phyloP scores from a whole-genome alignment of 1,140 invertebrate species.

The Brachionus rotundiformis region DNA sequence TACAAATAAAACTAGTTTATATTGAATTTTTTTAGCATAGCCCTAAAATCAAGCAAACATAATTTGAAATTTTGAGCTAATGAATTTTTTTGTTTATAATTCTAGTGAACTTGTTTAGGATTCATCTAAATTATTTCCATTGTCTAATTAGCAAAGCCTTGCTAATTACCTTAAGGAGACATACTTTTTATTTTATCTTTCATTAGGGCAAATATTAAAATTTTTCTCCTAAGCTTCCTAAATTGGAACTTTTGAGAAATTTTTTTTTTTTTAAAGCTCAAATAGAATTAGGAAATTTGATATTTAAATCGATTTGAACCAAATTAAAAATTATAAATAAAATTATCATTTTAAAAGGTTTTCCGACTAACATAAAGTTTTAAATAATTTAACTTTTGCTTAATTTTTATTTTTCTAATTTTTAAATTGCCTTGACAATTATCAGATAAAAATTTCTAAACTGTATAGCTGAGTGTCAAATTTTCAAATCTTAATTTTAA shows the following conservation, averaged over 20 bases:
- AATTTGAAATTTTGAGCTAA: conserved; percentile 19
- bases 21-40: neutral
- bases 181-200: neutral
- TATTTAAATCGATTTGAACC: neutral
- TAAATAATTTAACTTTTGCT: too few species aligned
- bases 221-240: neutral
- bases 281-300: neutral
- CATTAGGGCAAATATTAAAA: neutral
- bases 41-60: neutral
- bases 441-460: too few species aligned
- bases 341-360: neutral
- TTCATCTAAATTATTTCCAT: neutral
- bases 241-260: neutral
- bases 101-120: neutral
- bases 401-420: too few species aligned
- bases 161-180: neutral
- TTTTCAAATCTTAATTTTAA: too few species aligned
- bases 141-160: neutral
- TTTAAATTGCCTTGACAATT: too few species aligned
- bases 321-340: neutral
- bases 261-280: too few species aligned
- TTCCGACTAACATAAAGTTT: too few species aligned
- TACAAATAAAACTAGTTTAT: conserved; percentile 21
- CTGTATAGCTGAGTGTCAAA: too few species aligned
- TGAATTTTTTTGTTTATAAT: neutral